Conservation (phyloP, 1,140 invertebrate genomes). For the Berghia stephanieae region DNA sequence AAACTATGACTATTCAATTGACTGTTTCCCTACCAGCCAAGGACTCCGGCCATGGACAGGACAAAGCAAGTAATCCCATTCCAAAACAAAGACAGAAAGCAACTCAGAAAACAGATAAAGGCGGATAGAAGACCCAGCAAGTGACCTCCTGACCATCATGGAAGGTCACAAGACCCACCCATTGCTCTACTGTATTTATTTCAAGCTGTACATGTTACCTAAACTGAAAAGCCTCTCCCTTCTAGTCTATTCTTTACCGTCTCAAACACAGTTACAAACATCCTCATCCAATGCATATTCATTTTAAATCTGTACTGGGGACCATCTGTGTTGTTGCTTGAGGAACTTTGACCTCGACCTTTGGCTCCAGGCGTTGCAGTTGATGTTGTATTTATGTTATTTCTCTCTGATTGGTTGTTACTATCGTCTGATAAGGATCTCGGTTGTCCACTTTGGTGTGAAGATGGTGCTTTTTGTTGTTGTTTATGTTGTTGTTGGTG, state of each 20-base stretch:
- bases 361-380: background rate
- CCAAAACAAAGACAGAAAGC: no score
- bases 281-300: conserved; percentile 31
- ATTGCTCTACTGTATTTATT: background rate
- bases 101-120: no score
- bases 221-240: conserved; percentile 44
- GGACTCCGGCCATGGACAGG: no score
- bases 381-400: conserved; percentile 1
- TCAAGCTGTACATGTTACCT: no score
- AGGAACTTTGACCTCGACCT: no score
- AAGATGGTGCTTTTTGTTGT: background rate
- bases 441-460: background rate
- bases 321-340: no score
- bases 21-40: no score
- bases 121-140: no score
- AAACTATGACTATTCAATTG: no score
- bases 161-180: background rate
- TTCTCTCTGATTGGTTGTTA: conserved; percentile 39
- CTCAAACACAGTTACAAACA: conserved; percentile 45
- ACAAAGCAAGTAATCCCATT: no score
- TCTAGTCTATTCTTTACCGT: conserved; percentile 39
- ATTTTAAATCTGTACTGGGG: conserved; percentile 46
- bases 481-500: background rate
- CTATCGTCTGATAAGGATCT: background rate
- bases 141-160: no score